Conservation (phyloP, 1,140 invertebrate species). For the Orussus abietinus region DNA sequence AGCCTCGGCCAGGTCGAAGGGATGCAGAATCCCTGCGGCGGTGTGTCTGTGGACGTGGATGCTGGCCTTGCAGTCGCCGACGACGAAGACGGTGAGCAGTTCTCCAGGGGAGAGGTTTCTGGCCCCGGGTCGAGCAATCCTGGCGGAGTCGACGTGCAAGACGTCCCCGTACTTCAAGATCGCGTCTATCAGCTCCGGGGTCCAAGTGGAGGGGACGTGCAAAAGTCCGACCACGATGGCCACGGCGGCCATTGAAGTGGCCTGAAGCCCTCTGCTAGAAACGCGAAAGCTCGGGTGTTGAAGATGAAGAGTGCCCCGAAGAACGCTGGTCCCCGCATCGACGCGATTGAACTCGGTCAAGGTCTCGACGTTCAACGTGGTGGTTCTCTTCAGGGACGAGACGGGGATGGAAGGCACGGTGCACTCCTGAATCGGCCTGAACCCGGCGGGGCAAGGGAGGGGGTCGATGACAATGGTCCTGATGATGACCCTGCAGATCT, state of each 20-base stretch:
- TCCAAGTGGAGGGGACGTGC: constrained; percentile 40
- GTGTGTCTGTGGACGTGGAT: constrained; percentile 30
- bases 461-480: constrained; percentile 32
- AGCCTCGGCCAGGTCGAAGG: constrained; percentile 15
- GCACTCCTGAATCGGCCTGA: constrained; percentile 26
- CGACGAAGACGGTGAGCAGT: constrained; percentile 30
- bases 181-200: constrained; percentile 29
- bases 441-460: constrained; percentile 34
- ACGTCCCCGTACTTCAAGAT: constrained; percentile 32
- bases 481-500: constrained; percentile 33
- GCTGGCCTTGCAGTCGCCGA: constrained; percentile 31
- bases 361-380: constrained; percentile 22
- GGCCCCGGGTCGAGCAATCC: constrained; percentile 19
- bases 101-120: constrained; percentile 34
- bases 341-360: constrained; percentile 22
- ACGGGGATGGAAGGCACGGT: constrained; percentile 16
- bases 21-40: constrained; percentile 24
- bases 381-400: constrained; percentile 15
- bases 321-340: constrained; percentile 27
- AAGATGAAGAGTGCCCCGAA: constrained; percentile 31
- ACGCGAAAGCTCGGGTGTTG: constrained; percentile 17
- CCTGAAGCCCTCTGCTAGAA: constrained; percentile 30
- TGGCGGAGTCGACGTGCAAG: constrained; percentile 29
- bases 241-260: constrained; percentile 37
- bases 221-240: constrained; percentile 31